Evolutionary conservation across 2,888 invertebrate species (phyloP).

Genomic region (Drosophila siamana): DNA sequence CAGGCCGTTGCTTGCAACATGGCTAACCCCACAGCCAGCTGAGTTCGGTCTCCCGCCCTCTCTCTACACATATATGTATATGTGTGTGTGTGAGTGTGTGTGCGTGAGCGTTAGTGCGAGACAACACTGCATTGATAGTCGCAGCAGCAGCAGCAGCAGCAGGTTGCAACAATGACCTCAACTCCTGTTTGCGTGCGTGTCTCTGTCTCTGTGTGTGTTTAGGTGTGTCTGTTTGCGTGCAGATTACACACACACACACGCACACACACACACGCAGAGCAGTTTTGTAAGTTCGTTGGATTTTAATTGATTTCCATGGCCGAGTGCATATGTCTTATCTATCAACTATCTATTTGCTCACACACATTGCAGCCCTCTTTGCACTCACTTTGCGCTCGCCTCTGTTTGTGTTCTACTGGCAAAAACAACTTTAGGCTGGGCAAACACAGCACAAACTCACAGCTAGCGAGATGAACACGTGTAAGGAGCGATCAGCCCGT

Average conservation of each 20-base stretch:
- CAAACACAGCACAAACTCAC: constrained; percentile 6
- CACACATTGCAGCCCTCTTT: constrained; percentile 35
- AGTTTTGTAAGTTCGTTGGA: constrained; percentile 65
- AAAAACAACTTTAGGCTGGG: constrained; percentile 10
- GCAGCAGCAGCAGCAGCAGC: constrained; percentile 47
- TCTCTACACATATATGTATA: constrained; percentile 2
- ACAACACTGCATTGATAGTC: constrained; percentile 72
- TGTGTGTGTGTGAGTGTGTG: constrained; percentile 23
- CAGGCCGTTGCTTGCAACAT: constrained; percentile 51
- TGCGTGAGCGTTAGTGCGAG: constrained; percentile 30
- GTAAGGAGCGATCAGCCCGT: constrained; percentile 15
- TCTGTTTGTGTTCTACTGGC: constrained; percentile 21
- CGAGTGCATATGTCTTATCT: constrained; percentile 76
- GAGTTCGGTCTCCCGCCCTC: background rate
- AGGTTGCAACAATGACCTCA: constrained; percentile 61
- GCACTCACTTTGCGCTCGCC: constrained; percentile 7
- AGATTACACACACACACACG: background rate
- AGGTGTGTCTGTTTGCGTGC: constrained; percentile 7
- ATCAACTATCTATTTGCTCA: constrained; percentile 58
- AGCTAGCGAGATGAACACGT: constrained; percentile 8
- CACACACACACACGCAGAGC: constrained; percentile 1
- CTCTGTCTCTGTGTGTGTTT: background rate
- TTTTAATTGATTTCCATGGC: constrained; percentile 84
- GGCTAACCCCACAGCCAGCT: constrained; percentile 24
- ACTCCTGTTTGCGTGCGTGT: background rate